phyloP scores from a whole-genome alignment of 2,888 invertebrate genomes.

The Elgonia sp. region DNA sequence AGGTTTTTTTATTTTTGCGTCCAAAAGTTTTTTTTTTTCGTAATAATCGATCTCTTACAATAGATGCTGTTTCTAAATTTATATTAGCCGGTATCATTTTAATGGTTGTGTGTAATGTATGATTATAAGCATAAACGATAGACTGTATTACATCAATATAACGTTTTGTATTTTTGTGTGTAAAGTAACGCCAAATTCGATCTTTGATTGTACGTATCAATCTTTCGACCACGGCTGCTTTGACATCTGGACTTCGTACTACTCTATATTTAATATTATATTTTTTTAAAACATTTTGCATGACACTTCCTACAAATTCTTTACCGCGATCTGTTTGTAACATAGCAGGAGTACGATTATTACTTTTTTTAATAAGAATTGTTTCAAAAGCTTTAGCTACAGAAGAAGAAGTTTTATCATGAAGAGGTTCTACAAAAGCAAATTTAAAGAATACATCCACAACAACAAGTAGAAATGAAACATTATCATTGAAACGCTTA shows the following conservation, averaged over 20 bases:
- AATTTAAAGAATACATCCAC: constrained; percentile 13
- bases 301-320: background rate
- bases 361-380: constrained; percentile 12
- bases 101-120: background rate
- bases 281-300: constrained; percentile 1
- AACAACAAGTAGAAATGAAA: background rate
- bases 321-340: background rate
- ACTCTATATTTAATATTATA: constrained; percentile 9
- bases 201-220: constrained; percentile 11
- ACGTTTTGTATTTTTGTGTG: no score
- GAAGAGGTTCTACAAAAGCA: background rate
- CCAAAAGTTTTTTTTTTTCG: background rate
- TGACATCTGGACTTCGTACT: constrained; percentile 14
- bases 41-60: background rate
- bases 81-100: background rate
- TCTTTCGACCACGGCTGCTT: constrained; percentile 7
- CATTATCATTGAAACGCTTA: constrained; percentile 10
- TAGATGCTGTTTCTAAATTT: background rate
- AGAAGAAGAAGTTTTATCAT: background rate
- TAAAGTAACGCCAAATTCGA: constrained; percentile 17
- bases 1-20: constrained; percentile 1
- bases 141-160: constrained; percentile 23
- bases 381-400: background rate
- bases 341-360: background rate
- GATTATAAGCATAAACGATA: background rate